A percentile compares a stretch with the other conserved stretches of the same genome.
These are phyloP conservation scores for Pocillopora verrucosa DNA, from an alignment of 64 coral and sea anemone species.

Conservation along the genomic window DNA sequence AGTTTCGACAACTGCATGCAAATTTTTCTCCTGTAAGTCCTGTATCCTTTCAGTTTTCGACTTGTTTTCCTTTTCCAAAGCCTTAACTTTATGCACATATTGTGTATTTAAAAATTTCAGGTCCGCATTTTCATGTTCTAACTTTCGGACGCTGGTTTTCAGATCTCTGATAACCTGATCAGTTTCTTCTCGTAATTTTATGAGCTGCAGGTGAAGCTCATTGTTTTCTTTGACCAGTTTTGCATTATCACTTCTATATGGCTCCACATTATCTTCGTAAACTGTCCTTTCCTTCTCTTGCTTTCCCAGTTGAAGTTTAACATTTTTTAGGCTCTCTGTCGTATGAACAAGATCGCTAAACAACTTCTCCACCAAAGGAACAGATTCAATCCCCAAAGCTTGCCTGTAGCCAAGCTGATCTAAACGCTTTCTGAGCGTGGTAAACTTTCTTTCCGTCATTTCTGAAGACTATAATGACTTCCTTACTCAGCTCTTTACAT, in stretches of 20 bases:
- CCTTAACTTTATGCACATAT: constrained; percentile 99
- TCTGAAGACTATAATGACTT: constrained; percentile 12
- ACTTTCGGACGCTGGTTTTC: constrained; percentile 88
- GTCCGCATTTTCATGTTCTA: constrained; percentile 98
- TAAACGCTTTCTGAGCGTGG: constrained; percentile 95
- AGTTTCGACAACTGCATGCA: constrained; percentile 98
- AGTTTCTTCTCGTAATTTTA: constrained; percentile 89
- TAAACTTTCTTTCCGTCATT: constrained; percentile 97
- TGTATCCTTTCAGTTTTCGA: constrained; percentile 91
- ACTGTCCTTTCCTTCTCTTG: constrained; percentile 78
- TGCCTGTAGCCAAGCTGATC: constrained; percentile 98
- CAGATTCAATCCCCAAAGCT: constrained; percentile 96
- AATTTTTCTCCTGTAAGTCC: constrained; percentile 94
- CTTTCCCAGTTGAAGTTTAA: constrained; percentile 85
- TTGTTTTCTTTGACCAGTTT: constrained; percentile 99
- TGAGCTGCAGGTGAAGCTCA: constrained; percentile 93
- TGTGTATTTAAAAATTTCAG: constrained; percentile 99
- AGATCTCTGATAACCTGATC: constrained; percentile 85
- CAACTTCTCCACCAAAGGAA: constrained; percentile 96
- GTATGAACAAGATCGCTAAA: constrained; percentile 99
- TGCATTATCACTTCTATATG: constrained; percentile 97
- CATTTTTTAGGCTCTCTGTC: constrained; percentile 97
- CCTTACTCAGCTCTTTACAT: constrained; percentile 9
- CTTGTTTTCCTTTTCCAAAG: constrained; percentile 91
- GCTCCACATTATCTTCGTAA: constrained; percentile 93